A percentile compares a stretch with the other conserved stretches of the same genome.
Evolutionary conservation across 1,140 invertebrate species (phyloP).

Genomic region (Heterodera schachtii): DNA sequence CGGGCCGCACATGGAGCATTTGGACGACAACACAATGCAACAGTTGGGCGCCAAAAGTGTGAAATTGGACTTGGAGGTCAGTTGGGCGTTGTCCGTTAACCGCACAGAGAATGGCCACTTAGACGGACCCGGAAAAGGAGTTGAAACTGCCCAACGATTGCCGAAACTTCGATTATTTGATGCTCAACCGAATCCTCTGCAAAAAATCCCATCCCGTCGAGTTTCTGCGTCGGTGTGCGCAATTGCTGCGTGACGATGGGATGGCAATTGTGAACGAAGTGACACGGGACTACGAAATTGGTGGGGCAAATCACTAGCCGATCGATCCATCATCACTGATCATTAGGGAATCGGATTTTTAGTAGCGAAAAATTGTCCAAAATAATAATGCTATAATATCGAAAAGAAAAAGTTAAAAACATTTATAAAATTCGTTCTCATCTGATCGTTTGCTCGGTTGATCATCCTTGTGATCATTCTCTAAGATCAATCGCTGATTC

Average conservation of each 20-base stretch:
- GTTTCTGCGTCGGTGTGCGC: conserved; percentile 67
- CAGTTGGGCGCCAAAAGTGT: conserved; percentile 57
- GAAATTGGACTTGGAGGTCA: conserved; percentile 61
- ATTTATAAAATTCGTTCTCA: too few species aligned
- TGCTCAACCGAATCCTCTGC: conserved; percentile 61
- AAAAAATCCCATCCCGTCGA: conserved; percentile 64
- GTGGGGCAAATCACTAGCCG: conserved; percentile 5
- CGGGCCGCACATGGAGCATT: conserved; percentile 53
- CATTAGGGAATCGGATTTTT: too few species aligned
- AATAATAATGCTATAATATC: too few species aligned
- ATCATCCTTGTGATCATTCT: too few species aligned
- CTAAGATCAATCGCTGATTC: too few species aligned
- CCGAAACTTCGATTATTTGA: conserved; percentile 61
- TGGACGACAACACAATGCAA: conserved; percentile 64
- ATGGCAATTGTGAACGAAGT: conserved; percentile 72
- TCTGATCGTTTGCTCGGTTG: too few species aligned
- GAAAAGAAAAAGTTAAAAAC: too few species aligned
- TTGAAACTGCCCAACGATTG: conserved; percentile 50
- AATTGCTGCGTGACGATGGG: conserved; percentile 75
- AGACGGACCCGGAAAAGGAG: conserved; percentile 19
- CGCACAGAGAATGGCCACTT: neutral
- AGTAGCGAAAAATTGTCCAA: too few species aligned
- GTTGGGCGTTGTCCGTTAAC: neutral
- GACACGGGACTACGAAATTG: conserved; percentile 61
- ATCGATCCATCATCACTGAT: too few species aligned